phyloP scores from a whole-genome alignment of 2,113 vertebrate genomes.

The Naja naja region DNA sequence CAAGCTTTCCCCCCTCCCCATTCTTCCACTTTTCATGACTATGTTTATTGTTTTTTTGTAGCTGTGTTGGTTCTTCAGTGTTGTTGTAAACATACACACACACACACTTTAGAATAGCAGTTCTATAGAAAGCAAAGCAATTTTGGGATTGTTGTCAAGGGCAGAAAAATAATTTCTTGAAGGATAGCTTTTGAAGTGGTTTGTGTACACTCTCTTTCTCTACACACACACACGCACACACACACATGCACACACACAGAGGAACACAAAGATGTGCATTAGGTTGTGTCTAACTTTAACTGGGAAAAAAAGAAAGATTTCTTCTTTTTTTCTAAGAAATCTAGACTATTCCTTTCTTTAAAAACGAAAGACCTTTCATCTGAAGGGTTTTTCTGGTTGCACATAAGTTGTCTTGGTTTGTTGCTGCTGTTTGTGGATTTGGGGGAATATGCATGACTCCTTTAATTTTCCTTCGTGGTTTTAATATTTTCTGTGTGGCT shows the following conservation, averaged over 20 bases:
- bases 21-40: not conserved
- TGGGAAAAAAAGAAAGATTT: conserved; percentile 24
- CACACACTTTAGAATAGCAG: not conserved
- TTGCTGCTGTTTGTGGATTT: not conserved
- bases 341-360: not conserved
- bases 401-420: not conserved
- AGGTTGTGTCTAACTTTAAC: conserved; percentile 28
- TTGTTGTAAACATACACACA: not conserved
- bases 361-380: not conserved
- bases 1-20: fast-evolving
- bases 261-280: conserved; percentile 1
- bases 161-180: conserved; percentile 39
- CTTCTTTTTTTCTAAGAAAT: not conserved
- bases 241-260: too few relatives aligned
- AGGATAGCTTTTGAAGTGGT: conserved; percentile 40
- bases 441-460: not conserved
- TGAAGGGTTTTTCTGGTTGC: not conserved
- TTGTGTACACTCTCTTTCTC: not conserved
- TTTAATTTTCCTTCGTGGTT: not conserved
- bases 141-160: conserved; percentile 32
- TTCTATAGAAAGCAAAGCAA: conserved; percentile 28
- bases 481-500: not conserved
- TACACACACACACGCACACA: not conserved
- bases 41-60: not conserved
- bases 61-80: not conserved